These are phyloP conservation scores for Oreohelix idahoensis DNA, from an alignment of 1,140 invertebrate species.

Conservation along the genomic window DNA sequence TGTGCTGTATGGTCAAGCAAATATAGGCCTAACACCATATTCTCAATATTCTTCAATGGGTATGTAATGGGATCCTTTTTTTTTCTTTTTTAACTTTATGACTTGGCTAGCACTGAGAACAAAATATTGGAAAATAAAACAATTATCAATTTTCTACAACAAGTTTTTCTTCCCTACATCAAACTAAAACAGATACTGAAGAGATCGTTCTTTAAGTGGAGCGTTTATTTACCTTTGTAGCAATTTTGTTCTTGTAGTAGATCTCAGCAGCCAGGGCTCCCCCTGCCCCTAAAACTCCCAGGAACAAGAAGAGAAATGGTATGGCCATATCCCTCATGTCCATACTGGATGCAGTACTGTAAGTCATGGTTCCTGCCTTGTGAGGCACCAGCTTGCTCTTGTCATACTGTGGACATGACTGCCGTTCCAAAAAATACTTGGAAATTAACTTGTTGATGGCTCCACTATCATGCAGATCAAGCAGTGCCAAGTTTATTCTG, in stretches of 20 bases:
- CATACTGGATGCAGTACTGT: slow-evolving; percentile 15
- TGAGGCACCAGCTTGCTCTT: slow-evolving; percentile 29
- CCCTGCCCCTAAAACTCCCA: slow-evolving; percentile 26
- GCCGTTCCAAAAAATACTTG: not conserved
- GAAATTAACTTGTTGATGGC: not conserved
- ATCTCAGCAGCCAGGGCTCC: slow-evolving; percentile 27
- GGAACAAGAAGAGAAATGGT: slow-evolving; percentile 36
- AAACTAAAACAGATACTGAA: too few relatives aligned
- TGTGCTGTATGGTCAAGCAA: too few relatives aligned
- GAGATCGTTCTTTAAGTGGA: too few relatives aligned
- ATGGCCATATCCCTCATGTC: slow-evolving; percentile 42
- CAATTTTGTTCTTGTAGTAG: slow-evolving; percentile 21
- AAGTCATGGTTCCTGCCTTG: not conserved
- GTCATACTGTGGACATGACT: slow-evolving; percentile 18
- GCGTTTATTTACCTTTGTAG: not conserved
- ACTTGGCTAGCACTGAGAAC: too few relatives aligned
- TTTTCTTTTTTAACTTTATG: too few relatives aligned
- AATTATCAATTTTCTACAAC: too few relatives aligned
- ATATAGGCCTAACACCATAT: too few relatives aligned
- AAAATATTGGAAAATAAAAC: too few relatives aligned
- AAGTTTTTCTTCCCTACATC: too few relatives aligned
- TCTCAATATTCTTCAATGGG: too few relatives aligned
- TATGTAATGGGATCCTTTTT: too few relatives aligned
- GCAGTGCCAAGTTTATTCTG: slow-evolving; percentile 14
- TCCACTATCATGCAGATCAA: slow-evolving; percentile 9